phyloP scores from a whole-genome alignment of 2,113 vertebrate genomes.

The Spermophilus dauricus region DNA sequence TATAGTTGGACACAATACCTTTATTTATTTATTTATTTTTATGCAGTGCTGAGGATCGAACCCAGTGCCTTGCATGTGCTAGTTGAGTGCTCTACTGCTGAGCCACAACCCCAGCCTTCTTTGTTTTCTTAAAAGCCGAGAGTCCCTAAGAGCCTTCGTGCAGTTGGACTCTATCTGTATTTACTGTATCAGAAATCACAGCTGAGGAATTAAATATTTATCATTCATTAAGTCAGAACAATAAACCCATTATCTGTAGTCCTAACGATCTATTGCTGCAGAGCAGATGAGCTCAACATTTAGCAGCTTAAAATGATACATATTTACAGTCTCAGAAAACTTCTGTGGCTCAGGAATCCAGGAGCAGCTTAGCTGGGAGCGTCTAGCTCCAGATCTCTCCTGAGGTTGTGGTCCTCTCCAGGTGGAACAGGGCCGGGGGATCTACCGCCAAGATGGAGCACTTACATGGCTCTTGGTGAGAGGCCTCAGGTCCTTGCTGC shows the following conservation, averaged over 20 bases:
- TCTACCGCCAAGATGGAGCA: not conserved
- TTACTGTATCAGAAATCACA: conserved; percentile 35
- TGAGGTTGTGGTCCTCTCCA: not conserved
- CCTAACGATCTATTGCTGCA: not conserved
- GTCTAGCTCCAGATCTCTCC: not conserved
- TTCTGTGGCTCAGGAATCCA: not conserved
- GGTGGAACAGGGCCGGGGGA: not conserved
- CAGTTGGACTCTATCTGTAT: not conserved
- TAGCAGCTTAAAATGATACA: not conserved
- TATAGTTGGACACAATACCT: no score
- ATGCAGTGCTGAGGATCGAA: no score
- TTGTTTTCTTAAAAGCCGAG: conserved; percentile 6
- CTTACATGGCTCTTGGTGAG: not conserved
- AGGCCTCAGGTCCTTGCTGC: not conserved
- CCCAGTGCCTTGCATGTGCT: no score
- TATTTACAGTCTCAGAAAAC: not conserved
- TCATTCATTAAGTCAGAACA: not conserved
- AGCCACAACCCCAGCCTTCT: no score
- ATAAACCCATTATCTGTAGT: not conserved
- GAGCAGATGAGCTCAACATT: not conserved
- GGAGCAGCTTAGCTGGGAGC: not conserved
- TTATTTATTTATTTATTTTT: no score
- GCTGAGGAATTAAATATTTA: not conserved
- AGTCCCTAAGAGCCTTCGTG: not conserved
- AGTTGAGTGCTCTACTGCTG: no score